Percentiles rank a stretch among this genome's conserved stretches.
Conservation (phyloP, 2,113 vertebrate species). For the Trogon melanurus region DNA sequence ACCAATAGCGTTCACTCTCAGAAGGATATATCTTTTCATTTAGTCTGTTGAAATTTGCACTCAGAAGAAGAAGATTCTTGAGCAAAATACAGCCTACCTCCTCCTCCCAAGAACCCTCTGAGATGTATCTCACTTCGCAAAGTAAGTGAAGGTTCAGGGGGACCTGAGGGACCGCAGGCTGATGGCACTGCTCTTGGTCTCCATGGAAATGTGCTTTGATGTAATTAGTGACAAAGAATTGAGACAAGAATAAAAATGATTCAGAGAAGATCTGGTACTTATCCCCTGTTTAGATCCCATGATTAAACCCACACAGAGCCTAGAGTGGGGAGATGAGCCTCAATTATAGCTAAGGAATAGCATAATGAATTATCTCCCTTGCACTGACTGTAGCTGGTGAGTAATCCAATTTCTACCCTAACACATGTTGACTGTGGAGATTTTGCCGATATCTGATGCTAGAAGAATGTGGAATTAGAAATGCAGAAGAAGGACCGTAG, state of each 20-base stretch:
- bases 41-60: background rate
- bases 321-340: background rate
- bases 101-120: background rate
- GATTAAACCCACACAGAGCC: constrained; percentile 55
- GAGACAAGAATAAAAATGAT: constrained; percentile 43
- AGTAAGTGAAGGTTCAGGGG: background rate
- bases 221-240: constrained; percentile 19
- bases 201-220: constrained; percentile 39
- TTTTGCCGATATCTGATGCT: constrained; percentile 16
- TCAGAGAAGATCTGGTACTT: constrained; percentile 36
- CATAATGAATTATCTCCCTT: constrained; percentile 23
- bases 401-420: constrained; percentile 27
- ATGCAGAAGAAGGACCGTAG: background rate
- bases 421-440: background rate
- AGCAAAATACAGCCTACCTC: background rate
- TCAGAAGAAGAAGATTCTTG: background rate
- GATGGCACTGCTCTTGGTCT: background rate
- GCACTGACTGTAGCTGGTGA: constrained; percentile 30
- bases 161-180: background rate
- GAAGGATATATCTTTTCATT: background rate
- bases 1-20: background rate
- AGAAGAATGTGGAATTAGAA: background rate
- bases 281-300: background rate
- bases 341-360: constrained; percentile 35
- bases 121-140: background rate